These are phyloP conservation scores for Mustela nigripes DNA, from an alignment of 2,113 vertebrate species.

Conservation along the genomic window DNA sequence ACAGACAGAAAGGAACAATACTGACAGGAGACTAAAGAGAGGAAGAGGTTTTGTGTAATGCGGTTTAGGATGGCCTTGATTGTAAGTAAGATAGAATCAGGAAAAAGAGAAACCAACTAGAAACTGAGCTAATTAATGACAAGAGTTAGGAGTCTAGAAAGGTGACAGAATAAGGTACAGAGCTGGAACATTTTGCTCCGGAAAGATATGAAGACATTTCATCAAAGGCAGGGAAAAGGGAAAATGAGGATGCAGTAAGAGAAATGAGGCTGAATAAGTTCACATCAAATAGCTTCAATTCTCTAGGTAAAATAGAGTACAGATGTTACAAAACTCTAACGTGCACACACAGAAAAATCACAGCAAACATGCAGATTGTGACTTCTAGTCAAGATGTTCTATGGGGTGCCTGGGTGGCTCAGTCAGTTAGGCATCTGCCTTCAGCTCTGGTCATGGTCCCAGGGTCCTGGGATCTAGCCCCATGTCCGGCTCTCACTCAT, in stretches of 20 bases:
- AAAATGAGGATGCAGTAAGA: constrained; percentile 4
- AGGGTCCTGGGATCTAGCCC: neutral
- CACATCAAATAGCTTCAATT: neutral
- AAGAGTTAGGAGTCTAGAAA: neutral
- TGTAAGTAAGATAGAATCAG: neutral
- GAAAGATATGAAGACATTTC: constrained; percentile 45
- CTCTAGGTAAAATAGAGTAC: neutral
- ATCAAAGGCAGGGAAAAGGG: constrained; percentile 25
- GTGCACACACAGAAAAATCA: neutral
- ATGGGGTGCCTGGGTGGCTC: neutral
- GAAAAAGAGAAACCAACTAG: neutral
- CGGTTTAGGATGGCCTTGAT: neutral
- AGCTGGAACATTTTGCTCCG: neutral
- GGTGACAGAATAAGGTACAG: neutral
- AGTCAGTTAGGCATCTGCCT: neutral
- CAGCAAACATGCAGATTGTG: neutral
- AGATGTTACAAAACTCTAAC: neutral
- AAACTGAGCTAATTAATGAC: neutral
- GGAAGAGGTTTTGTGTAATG: neutral
- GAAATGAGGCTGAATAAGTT: neutral
- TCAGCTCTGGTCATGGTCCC: neutral
- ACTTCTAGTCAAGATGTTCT: neutral
- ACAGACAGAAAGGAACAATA: neutral
- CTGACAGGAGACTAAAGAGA: neutral
- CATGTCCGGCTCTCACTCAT: neutral